These are phyloP conservation scores for Agapornis canus DNA, from an alignment of 2,797 vertebrate species.

Conservation along the genomic window DNA sequence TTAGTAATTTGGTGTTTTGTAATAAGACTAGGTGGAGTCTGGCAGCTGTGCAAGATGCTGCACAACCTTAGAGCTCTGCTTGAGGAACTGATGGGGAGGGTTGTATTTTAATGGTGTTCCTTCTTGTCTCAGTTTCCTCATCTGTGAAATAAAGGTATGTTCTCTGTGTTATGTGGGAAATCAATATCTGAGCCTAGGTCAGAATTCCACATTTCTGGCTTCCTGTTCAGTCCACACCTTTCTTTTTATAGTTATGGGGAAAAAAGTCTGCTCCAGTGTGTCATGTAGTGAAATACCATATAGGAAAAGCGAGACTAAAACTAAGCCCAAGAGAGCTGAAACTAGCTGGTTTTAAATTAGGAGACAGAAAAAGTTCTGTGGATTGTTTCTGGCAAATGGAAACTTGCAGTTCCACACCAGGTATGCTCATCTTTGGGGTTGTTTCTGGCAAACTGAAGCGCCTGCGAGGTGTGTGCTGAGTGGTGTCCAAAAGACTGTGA, in stretches of 20 bases:
- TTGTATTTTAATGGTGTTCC: not conserved
- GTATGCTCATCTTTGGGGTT: not conserved
- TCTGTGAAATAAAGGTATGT: not conserved
- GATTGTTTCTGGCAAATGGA: not conserved
- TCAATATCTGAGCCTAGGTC: not conserved
- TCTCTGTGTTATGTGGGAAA: not conserved
- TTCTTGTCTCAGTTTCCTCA: not conserved
- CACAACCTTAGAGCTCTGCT: not conserved
- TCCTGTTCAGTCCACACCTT: not conserved
- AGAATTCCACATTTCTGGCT: constrained; percentile 1
- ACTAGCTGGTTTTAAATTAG: not conserved
- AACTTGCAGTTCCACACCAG: not conserved
- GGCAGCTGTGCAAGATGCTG: not conserved
- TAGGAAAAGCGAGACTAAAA: constrained; percentile 4
- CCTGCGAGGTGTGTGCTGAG: not conserved
- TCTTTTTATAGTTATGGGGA: constrained; percentile 42
- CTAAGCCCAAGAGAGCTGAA: constrained; percentile 16
- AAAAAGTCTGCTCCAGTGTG: not conserved
- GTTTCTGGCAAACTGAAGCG: not conserved
- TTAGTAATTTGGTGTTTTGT: not conserved
- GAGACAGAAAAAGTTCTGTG: not conserved
- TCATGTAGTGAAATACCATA: constrained; percentile 30
- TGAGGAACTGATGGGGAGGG: not conserved
- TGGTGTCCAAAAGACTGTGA: not conserved
- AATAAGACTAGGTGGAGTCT: not conserved